Evolutionary conservation across 2,113 vertebrate genomes (phyloP).

Genomic region (Pipa parva): DNA sequence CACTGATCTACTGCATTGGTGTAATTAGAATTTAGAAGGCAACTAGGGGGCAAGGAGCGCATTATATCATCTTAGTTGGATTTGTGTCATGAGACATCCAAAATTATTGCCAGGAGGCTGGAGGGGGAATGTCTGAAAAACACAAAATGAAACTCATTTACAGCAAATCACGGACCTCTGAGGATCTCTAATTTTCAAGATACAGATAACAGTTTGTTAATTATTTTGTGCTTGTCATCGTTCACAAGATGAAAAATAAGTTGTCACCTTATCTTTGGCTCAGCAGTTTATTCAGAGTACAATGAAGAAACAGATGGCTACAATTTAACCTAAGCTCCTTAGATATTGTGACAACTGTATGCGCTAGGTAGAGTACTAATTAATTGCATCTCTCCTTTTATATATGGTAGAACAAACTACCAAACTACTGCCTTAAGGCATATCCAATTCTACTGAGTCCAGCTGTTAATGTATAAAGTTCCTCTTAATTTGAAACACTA

Average conservation of each 20-base stretch:
- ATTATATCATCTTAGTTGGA: neutral
- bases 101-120: slow-evolving; percentile 1
- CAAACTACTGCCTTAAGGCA: neutral
- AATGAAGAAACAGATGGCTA: slow-evolving; percentile 33
- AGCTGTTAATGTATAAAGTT: too few relatives aligned
- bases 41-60: neutral
- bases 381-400: slow-evolving; percentile 9
- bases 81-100: slow-evolving; percentile 4
- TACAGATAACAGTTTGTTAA: slow-evolving; percentile 25
- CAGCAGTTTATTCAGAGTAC: slow-evolving; percentile 8
- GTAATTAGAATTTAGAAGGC: slow-evolving; percentile 25
- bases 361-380: neutral
- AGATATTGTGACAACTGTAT: slow-evolving; percentile 21
- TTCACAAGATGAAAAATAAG: slow-evolving; percentile 20
- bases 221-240: slow-evolving; percentile 21
- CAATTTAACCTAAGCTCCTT: slow-evolving; percentile 12
- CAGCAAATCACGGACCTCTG: slow-evolving; percentile 12
- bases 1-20: neutral
- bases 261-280: slow-evolving; percentile 12
- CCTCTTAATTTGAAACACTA: too few relatives aligned
- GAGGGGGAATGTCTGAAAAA: neutral
- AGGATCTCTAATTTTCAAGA: slow-evolving; percentile 13
- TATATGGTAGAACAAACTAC: neutral
- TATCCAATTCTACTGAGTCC: too few relatives aligned
- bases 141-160: slow-evolving; percentile 30